Percentiles rank a stretch among this genome's conserved stretches.
These are phyloP conservation scores for Falco rusticolus DNA, from an alignment of 2,797 vertebrate genomes.

Conservation along the genomic window DNA sequence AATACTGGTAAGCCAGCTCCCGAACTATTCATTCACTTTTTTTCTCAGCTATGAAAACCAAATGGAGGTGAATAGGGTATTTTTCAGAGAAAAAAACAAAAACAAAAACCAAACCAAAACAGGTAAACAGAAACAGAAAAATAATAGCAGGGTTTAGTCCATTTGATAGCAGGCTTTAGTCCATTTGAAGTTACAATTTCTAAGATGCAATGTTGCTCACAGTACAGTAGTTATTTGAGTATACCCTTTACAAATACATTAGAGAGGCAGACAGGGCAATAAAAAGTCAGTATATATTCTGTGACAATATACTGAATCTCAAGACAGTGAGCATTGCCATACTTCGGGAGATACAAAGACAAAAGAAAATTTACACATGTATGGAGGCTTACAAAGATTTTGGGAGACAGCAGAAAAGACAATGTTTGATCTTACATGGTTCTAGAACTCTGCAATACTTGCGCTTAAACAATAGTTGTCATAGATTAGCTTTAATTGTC, in stretches of 20 bases:
- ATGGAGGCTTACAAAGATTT: not conserved
- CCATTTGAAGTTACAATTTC: not conserved
- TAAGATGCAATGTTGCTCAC: not conserved
- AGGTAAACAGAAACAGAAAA: not conserved
- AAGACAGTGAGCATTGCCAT: not conserved
- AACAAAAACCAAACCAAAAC: too few relatives aligned
- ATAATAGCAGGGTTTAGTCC: not conserved
- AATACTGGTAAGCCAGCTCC: not conserved
- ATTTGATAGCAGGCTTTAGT: not conserved
- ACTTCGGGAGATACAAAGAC: not conserved
- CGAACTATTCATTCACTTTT: not conserved
- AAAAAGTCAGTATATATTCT: not conserved
- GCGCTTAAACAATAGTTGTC: constrained; percentile 4
- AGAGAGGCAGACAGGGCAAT: not conserved
- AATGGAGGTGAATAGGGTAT: not conserved
- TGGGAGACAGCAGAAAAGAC: not conserved
- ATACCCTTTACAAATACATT: not conserved
- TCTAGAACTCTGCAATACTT: not conserved
- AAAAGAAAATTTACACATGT: not conserved
- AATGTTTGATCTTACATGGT: not conserved
- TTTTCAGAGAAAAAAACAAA: not conserved
- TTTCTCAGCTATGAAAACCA: not conserved
- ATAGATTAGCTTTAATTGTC: constrained; percentile 17
- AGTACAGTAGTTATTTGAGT: not conserved
- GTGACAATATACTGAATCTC: not conserved